Conservation (phyloP, 2,113 vertebrate species). For the Hucho hucho region DNA sequence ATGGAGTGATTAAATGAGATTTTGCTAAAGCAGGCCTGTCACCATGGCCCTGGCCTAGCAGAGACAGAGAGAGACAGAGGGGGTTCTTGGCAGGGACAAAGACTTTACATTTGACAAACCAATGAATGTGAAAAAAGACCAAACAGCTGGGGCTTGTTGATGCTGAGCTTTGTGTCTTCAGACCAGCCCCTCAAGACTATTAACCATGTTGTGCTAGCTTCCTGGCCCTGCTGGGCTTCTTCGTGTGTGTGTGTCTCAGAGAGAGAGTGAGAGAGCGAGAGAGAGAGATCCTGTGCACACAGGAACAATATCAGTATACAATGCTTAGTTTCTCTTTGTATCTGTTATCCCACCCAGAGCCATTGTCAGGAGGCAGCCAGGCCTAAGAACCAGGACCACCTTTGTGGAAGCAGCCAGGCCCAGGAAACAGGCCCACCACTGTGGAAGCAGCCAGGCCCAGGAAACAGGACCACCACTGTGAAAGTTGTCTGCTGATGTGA, state of each 20-base stretch:
- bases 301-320: slow-evolving; percentile 11
- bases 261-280: slow-evolving; percentile 3
- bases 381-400: slow-evolving; percentile 15
- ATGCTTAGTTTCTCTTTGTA: slow-evolving; percentile 17
- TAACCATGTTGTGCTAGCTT: slow-evolving; percentile 50
- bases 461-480: neutral
- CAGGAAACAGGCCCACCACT: neutral
- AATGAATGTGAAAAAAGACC: slow-evolving; percentile 49
- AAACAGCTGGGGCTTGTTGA: slow-evolving; percentile 59
- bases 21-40: slow-evolving; percentile 62
- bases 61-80: slow-evolving; percentile 42
- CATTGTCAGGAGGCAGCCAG: slow-evolving; percentile 19
- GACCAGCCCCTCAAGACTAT: slow-evolving; percentile 51
- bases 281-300: slow-evolving; percentile 13
- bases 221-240: slow-evolving; percentile 45
- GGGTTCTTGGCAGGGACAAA: slow-evolving; percentile 46
- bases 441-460: neutral
- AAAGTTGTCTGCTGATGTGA: slow-evolving; percentile 3
- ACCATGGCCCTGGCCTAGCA: slow-evolving; percentile 47
- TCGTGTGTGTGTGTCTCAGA: neutral
- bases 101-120: slow-evolving; percentile 62
- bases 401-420: slow-evolving; percentile 8
- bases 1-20: slow-evolving; percentile 64
- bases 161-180: slow-evolving; percentile 56
- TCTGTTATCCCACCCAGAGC: slow-evolving; percentile 23